Percentiles rank a stretch among this genome's conserved stretches.
These are phyloP conservation scores for Mythimna loreyi DNA, from an alignment of 2,888 invertebrate genomes.

Conservation along the genomic window DNA sequence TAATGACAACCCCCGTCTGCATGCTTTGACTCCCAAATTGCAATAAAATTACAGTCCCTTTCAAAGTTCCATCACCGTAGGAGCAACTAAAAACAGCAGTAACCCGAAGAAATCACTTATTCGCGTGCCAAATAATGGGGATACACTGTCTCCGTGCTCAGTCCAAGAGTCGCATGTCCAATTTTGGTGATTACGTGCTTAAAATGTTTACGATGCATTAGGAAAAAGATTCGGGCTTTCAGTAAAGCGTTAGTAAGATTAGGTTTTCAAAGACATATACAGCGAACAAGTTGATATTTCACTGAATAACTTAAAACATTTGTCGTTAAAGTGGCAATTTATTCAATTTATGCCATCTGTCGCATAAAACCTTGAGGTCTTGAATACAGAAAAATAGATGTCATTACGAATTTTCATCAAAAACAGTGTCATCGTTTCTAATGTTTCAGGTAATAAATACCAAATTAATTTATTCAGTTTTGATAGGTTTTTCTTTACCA, in stretches of 20 bases:
- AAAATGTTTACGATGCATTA: conserved; percentile 45
- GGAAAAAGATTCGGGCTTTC: conserved; percentile 30
- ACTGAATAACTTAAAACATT: neutral
- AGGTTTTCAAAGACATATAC: too few relatives aligned
- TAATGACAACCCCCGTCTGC: too few relatives aligned
- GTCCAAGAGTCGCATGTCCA: conserved; percentile 37
- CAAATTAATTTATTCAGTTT: neutral
- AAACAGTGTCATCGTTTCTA: neutral
- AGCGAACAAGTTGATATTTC: neutral
- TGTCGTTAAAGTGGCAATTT: neutral
- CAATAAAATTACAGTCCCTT: neutral
- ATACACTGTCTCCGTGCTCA: conserved; percentile 1
- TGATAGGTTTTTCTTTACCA: conserved; percentile 4
- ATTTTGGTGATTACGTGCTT: conserved; percentile 49
- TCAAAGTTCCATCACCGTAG: neutral
- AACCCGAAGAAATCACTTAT: conserved; percentile 47
- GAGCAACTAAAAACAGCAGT: conserved; percentile 13
- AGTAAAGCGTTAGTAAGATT: neutral
- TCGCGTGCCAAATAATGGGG: conserved; percentile 49
- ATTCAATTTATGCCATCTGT: neutral
- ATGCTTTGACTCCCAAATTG: neutral
- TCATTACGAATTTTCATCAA: neutral
- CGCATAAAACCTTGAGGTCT: neutral
- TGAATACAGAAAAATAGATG: neutral
- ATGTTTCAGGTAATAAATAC: neutral